These are phyloP conservation scores for Lepus townsendii DNA, from an alignment of 2,797 vertebrate genomes.

Conservation along the genomic window DNA sequence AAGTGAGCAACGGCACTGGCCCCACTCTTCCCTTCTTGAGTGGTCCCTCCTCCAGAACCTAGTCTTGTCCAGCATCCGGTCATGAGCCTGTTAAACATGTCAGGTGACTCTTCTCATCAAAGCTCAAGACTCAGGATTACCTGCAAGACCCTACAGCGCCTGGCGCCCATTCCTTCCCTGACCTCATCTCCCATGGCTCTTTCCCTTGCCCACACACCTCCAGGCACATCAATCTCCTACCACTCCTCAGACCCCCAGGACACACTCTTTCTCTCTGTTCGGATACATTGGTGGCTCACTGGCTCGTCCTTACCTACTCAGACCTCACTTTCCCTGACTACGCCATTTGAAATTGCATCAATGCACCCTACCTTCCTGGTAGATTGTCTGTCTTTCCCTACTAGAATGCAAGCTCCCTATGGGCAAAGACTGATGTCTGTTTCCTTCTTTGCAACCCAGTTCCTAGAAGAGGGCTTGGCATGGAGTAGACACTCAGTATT, in stretches of 20 bases:
- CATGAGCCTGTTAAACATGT: background rate
- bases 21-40: background rate
- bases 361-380: background rate
- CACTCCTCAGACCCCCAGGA: background rate
- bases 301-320: background rate
- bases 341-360: background rate
- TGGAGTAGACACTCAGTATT: background rate
- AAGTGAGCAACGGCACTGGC: too few species aligned
- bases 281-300: background rate
- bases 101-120: background rate
- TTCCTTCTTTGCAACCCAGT: background rate
- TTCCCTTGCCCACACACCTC: background rate
- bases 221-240: background rate
- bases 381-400: background rate
- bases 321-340: background rate
- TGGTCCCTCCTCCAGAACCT: background rate
- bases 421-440: background rate
- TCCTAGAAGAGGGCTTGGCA: background rate
- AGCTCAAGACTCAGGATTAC: background rate
- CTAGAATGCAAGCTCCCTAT: background rate
- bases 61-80: background rate
- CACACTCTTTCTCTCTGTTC: background rate
- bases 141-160: background rate
- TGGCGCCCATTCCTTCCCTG: background rate
- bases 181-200: too few species aligned